Base-by-base conservation (phyloP, 2,888 invertebrate genomes). In the Buathra laborator region DNA sequence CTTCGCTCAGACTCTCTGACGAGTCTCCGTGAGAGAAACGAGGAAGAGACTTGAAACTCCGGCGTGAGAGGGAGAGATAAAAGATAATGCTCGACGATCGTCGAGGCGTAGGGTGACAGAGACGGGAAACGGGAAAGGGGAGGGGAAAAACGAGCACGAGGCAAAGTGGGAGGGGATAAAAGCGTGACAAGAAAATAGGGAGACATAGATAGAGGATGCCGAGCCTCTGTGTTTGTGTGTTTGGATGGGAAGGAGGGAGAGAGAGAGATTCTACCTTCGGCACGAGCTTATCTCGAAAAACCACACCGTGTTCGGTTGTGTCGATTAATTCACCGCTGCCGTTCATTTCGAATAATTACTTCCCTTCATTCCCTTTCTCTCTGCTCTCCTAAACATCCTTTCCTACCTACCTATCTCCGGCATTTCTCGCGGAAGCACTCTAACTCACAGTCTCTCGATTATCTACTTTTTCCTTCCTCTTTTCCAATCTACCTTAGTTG, bases 241-340 rank as follows among this genome's bases (percentile, higher is more conserved):
- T 62, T 56, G 19, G 14, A 70, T 46, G 48, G 48, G 48, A 51
- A 43, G 48, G 71, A 56, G 24, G 1, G 24, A 4, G 24, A 10
- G 12, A 29, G 62, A 29, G 29, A 62, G 29, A 64, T 74, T 46
- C 62, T 68, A 77, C 66, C 74, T 85, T 51, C 80, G 53, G 46
- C 71, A 62, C 70, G 84, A 62, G 86, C 77, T 86, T 86, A 86
- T 84, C 84, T 80, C 84, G 79, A 68, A 86, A 86, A 86, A 82
- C 72, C 80, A 86, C 86, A 74, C 83, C 46, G 70, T 56, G 66
- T 70, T 76, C 80, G 43, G 37, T 71, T 74, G 66, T 77, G 67
- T 76, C 75, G 67, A 78, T 83, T 70, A 81, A 81, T 86, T 84
- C 75, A 77, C 56, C 67, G 66, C 48, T 48, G 56, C 74, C 70